phyloP scores from a whole-genome alignment of 2,113 vertebrate species.

The Elachura formosa region DNA sequence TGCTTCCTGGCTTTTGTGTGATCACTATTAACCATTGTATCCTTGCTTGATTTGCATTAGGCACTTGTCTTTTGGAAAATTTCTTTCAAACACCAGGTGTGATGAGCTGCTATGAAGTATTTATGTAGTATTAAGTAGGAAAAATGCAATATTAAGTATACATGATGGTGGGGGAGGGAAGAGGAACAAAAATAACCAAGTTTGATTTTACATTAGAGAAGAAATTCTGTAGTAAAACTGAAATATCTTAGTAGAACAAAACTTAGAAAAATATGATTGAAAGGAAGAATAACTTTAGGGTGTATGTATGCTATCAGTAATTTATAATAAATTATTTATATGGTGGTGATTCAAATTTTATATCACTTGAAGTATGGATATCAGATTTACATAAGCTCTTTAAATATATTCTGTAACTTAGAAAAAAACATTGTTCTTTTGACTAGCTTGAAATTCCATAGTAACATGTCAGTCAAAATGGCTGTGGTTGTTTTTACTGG shows the following conservation, averaged over 20 bases:
- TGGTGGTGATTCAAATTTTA: background rate
- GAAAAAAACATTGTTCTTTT: background rate
- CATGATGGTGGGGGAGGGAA: accelerated
- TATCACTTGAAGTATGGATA: background rate
- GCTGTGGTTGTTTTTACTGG: background rate
- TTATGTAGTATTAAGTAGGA: background rate
- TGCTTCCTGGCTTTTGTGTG: background rate
- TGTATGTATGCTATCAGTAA: background rate
- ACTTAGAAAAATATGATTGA: background rate
- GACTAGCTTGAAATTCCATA: background rate
- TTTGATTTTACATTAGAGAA: background rate
- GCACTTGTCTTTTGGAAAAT: background rate
- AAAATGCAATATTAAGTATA: background rate
- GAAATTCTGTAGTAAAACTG: background rate
- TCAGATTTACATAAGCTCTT: background rate
- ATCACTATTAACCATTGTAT: background rate
- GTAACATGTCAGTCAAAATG: background rate
- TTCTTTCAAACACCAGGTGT: background rate
- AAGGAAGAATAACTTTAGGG: background rate
- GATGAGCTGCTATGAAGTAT: background rate
- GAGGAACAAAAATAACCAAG: background rate
- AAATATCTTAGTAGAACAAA: background rate
- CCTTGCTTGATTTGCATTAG: background rate
- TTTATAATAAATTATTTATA: background rate
- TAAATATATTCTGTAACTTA: background rate